Conservation (phyloP, 2,888 invertebrate genomes). For the Oscheius sp. region DNA sequence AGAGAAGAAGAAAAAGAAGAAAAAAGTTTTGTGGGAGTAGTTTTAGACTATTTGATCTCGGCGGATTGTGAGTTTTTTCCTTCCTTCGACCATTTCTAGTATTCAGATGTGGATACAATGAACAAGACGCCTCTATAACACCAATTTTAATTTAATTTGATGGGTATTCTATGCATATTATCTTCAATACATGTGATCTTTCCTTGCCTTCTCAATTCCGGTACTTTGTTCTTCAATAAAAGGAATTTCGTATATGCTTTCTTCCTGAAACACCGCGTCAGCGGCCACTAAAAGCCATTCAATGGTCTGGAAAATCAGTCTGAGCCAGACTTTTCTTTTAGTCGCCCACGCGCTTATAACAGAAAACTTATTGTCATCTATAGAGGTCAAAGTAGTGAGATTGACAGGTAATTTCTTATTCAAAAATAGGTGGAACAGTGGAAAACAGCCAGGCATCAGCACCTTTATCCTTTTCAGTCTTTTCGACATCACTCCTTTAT, state of each 20-base stretch:
- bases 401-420: no score
- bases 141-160: not conserved
- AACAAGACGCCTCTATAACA: conserved; percentile 27
- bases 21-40: conserved; percentile 49
- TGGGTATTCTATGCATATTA: conserved; percentile 17
- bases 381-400: no score
- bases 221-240: conserved; percentile 1
- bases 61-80: conserved; percentile 46
- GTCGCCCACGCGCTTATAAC: no score
- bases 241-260: not conserved
- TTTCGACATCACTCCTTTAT: not conserved
- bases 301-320: conserved; percentile 26
- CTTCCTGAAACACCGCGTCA: conserved; percentile 26
- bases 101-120: conserved; percentile 31
- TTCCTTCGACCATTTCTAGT: no score
- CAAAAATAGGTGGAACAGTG: no score
- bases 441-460: no score
- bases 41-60: conserved; percentile 54
- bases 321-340: not conserved
- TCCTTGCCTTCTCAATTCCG: conserved; percentile 23
- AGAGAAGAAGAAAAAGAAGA: conserved; percentile 20
- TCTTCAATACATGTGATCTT: conserved; percentile 16
- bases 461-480: not conserved
- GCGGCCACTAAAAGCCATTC: conserved; percentile 20
- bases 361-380: no score